These are phyloP conservation scores for Lathronympha strigana DNA, from an alignment of 2,888 invertebrate species.

Conservation along the genomic window DNA sequence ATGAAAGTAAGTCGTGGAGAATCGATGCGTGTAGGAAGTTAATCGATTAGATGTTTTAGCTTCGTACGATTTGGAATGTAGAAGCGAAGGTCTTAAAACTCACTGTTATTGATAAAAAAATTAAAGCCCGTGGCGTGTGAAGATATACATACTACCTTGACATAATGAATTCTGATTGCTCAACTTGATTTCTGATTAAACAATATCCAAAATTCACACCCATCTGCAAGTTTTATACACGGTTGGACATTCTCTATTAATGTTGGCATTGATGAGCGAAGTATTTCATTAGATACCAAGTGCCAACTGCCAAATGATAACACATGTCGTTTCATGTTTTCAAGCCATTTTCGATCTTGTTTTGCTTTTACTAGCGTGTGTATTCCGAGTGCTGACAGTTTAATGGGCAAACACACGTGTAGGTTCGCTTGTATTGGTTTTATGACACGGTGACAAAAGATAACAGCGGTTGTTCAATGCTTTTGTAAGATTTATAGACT, in stretches of 20 bases:
- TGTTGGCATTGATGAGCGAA: constrained; percentile 42
- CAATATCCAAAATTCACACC: constrained; percentile 38
- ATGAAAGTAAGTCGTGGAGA: constrained; percentile 25
- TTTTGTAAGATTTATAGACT: constrained; percentile 36
- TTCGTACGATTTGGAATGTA: constrained; percentile 14
- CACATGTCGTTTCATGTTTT: background rate
- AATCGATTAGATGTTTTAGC: constrained; percentile 30
- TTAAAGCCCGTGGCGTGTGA: constrained; percentile 13
- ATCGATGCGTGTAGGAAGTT: constrained; percentile 24
- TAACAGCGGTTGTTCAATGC: constrained; percentile 37
- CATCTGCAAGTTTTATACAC: constrained; percentile 25
- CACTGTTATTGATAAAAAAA: constrained; percentile 14
- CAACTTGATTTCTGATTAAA: constrained; percentile 36
- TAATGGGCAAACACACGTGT: constrained; percentile 37
- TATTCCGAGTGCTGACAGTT: constrained; percentile 3
- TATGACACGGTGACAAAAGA: constrained; percentile 41
- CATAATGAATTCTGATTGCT: constrained; percentile 38
- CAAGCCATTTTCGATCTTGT: constrained; percentile 22
- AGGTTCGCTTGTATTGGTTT: constrained; percentile 37
- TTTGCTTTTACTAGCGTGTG: background rate
- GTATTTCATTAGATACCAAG: constrained; percentile 38
- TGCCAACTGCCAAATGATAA: constrained; percentile 42
- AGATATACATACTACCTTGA: constrained; percentile 30
- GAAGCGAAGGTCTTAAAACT: constrained; percentile 25
- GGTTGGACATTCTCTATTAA: constrained; percentile 31